Percentiles rank a stretch among this genome's conserved stretches.
phyloP scores from a whole-genome alignment of 2,113 vertebrate genomes.

The Candoia aspera region DNA sequence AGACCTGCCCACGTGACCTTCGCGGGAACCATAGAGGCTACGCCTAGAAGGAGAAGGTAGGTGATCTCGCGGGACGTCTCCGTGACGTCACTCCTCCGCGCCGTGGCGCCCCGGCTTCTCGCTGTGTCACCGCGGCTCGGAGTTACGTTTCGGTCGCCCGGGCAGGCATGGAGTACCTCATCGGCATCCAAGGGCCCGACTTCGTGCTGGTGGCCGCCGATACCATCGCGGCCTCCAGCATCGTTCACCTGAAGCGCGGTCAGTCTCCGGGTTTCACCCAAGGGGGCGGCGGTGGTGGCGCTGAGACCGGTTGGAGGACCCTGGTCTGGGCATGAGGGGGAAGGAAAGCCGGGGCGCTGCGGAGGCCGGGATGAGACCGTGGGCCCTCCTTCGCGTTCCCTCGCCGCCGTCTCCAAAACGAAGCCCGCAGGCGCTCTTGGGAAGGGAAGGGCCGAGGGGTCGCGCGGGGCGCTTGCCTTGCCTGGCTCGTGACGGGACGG shows the following conservation, averaged over 20 bases:
- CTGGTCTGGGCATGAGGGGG: neutral
- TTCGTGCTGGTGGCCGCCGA: constrained; percentile 93
- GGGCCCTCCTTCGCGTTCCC: neutral
- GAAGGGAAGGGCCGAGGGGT: neutral
- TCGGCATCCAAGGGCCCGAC: constrained; percentile 92
- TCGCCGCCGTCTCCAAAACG: neutral
- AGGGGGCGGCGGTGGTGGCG: neutral
- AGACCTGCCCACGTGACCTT: neutral
- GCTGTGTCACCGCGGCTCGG: constrained; percentile 61
- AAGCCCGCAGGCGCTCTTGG: neutral
- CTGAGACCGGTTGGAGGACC: neutral
- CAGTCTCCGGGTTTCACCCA: constrained; percentile 46
- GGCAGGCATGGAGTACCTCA: constrained; percentile 88
- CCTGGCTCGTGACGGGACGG: neutral
- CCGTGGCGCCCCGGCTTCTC: constrained; percentile 2
- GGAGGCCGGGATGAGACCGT: neutral
- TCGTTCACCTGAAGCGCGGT: constrained; percentile 98
- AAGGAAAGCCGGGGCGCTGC: neutral
- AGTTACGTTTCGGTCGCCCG: neutral
- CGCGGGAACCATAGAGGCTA: constrained; percentile 25
- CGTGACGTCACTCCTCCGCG: constrained; percentile 23
- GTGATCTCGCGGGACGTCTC: neutral
- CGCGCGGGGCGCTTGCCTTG: neutral
- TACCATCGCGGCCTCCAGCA: constrained; percentile 89
- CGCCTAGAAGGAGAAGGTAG: neutral